Evolutionary conservation across 2,113 vertebrate genomes (phyloP), one percentile per base, ranked within the genome.

Genomic region (Arvicanthis niloticus): DNA sequence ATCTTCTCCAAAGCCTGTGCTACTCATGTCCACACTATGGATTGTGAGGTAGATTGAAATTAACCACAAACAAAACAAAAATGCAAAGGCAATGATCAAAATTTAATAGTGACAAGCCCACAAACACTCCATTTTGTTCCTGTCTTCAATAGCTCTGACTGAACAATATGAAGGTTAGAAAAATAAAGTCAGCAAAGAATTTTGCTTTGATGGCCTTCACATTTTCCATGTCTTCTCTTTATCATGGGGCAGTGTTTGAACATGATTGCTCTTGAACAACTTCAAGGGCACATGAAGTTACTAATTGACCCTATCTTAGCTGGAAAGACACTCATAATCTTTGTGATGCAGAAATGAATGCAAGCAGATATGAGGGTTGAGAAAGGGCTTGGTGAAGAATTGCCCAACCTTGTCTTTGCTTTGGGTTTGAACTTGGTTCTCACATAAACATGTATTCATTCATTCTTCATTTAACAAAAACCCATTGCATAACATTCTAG

Each of bases 181-280:
- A 93, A 95, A 90, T 93, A 91, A 96, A 96, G 89, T 94, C 78
- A 70, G 48, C 37, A 53, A 48, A 56, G 29, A 65, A 94, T 86
- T 76, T n/a, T 81, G 13, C 80, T 76, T 85, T 70, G 24, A 85
- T 21, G 81, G 4, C 31, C 37, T 70, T n/a, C 80, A 17, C 37
- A 67, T 92, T 92, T 96, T 91, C 82, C 31, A 34, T 5, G 7
- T 94, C 15, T 93, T 95, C 29, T 94, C 75, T 73, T 94, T 73
- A 15, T 56, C 76, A 34, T 19, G 80, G 53, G 80, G 37, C 40
- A 5, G 34, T 15, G 53, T 78, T 81, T 87, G 31, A 87, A 40
- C n/a, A 75, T 15, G 29, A 75, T 19, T 13, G 3, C 75, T 81
- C 2, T 34, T 56, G 67, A 60, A 76, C 31, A 37, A n/a, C n/a